These are phyloP conservation scores for Hyposoter dolosus DNA, from an alignment of 2,888 invertebrate genomes.

Conservation along the genomic window DNA sequence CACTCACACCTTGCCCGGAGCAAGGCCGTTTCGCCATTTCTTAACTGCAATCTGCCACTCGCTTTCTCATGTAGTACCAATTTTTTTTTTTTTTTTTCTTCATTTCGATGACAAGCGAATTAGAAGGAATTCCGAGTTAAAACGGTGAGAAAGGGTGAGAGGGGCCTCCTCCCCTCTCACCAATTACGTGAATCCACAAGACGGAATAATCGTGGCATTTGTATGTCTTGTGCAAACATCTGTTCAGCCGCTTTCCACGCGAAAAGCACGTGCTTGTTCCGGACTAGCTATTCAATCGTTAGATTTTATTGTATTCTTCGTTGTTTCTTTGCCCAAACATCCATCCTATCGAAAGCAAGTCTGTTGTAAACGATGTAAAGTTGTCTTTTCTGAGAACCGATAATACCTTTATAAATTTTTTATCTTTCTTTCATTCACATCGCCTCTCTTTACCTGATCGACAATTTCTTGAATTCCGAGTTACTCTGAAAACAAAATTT, in stretches of 20 bases:
- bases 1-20: constrained; percentile 79
- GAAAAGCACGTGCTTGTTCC: neutral
- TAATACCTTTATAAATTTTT: neutral
- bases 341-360: neutral
- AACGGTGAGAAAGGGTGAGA: no score
- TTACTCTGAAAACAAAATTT: no score
- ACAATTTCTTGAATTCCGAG: constrained; percentile 37
- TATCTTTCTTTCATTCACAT: neutral
- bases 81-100: neutral
- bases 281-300: neutral
- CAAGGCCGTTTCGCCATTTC: constrained; percentile 80
- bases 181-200: no score
- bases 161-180: no score
- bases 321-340: neutral
- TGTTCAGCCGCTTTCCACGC: no score
- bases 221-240: no score
- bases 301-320: neutral
- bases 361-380: neutral
- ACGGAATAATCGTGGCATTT: no score
- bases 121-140: neutral
- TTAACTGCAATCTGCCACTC: constrained; percentile 79
- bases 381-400: neutral
- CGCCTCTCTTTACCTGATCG: neutral
- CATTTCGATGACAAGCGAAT: neutral
- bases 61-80: constrained; percentile 32